Base-by-base conservation (phyloP, 2,888 invertebrate species). In the Calliopum simillimum region DNA sequence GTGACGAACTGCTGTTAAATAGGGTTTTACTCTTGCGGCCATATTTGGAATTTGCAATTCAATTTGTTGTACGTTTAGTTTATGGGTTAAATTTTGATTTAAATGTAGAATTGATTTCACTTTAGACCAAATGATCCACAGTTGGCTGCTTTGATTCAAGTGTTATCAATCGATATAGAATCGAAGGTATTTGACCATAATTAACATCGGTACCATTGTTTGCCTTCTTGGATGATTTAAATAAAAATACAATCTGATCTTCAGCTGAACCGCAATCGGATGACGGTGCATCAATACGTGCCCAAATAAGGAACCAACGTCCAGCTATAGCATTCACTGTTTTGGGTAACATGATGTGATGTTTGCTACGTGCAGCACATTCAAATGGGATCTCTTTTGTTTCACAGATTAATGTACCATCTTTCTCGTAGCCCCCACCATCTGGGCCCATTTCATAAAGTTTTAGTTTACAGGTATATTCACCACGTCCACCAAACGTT, bases 151-250 rank as follows among this genome's bases (percentile, higher is more conserved):
- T 90, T 73, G 89, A 90, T 81, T 93, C 93, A 14, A 91, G 90
- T 0, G 91, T 90, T 12, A 92, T 88, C 23, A 92, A 88, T 77
- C 93, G 90, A 78, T 90, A 90, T 0, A 90, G 82, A 43, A 99
- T 88, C 80, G 96, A 95, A 0, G 99, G 99, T 78, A 99, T 96
- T 87, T 99, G 99, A 0, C 99, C 99, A 0, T 97, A 97, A 84
- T 97, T 97, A 0, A 98, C 96, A 82, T 99, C 98, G 0, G 99
- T 99, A 23, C 99, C 99, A 84, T 99, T 99, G 84, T 99, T 99
- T 0, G 98, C 98, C 86, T 96, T 95, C 83, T 96, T 96, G 0
- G 98, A 98, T 0, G 97, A 95, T 88, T 98, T 98, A 86, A 99
- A 99, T 80, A 95, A 94, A 86, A 99, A 99, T 3, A 94, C 90